Percentiles rank a stretch among this genome's conserved stretches.
Conservation (phyloP, 2,113 vertebrate species). For the Otus sunia region DNA sequence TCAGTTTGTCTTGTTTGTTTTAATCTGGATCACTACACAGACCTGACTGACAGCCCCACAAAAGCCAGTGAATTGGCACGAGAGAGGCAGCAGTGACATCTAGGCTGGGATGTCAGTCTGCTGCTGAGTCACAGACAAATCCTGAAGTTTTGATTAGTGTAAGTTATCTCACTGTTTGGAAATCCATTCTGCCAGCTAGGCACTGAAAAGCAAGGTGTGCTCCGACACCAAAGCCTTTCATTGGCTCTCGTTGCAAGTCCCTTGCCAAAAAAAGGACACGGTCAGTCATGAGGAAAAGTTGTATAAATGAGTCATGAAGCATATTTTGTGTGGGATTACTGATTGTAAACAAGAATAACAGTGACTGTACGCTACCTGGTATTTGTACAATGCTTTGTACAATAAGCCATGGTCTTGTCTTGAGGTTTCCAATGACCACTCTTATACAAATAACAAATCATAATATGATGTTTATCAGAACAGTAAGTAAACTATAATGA, state of each 20-base stretch:
- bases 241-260: background rate
- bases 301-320: background rate
- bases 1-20: background rate
- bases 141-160: background rate
- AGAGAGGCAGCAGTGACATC: background rate
- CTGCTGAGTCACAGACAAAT: background rate
- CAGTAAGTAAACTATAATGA: background rate
- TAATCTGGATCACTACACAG: background rate
- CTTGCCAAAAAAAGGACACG: background rate
- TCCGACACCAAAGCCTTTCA: background rate
- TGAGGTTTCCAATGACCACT: background rate
- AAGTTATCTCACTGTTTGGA: background rate
- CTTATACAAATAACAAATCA: background rate
- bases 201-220: background rate
- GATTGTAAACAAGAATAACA: background rate
- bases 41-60: background rate
- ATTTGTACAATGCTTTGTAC: background rate
- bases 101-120: background rate
- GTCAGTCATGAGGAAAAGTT: background rate
- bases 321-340: background rate
- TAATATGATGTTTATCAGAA: background rate
- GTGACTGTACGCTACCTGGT: background rate
- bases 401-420: background rate
- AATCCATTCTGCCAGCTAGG: background rate
- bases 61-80: background rate